Conservation (phyloP, 2,113 vertebrate species). For the Furnarius figulus region DNA sequence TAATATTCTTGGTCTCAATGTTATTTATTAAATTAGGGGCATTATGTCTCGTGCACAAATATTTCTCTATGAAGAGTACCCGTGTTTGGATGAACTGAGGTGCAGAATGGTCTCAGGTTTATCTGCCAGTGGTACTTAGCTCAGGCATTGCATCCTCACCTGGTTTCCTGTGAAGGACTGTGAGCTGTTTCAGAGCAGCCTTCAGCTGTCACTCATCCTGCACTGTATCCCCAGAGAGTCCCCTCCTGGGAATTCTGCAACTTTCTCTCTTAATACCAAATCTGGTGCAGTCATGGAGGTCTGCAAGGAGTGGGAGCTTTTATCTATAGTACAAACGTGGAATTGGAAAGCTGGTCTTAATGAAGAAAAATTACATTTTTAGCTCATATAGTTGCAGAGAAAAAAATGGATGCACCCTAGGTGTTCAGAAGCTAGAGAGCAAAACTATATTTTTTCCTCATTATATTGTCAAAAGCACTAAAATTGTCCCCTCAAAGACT, state of each 20-base stretch:
- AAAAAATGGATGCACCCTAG: neutral
- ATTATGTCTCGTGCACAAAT: neutral
- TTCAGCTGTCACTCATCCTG: neutral
- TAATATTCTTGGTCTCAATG: neutral
- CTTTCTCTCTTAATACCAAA: neutral
- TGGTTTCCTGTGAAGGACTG: accelerated
- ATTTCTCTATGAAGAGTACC: neutral
- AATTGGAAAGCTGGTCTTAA: neutral
- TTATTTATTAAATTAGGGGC: neutral
- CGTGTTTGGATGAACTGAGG: neutral
- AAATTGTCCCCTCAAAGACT: neutral
- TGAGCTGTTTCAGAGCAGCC: neutral
- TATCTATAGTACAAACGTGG: neutral
- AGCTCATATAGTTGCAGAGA: neutral
- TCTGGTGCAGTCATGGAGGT: neutral
- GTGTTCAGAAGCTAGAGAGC: neutral
- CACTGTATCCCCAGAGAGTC: neutral
- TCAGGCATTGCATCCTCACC: accelerated
- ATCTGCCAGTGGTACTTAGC: neutral
- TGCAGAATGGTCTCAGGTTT: neutral
- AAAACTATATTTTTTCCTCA: neutral
- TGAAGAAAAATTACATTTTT: neutral
- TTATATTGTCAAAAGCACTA: neutral
- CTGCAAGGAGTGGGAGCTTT: neutral
- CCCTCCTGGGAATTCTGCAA: neutral